These are phyloP conservation scores for Trogon surrucura DNA, from an alignment of 2,113 vertebrate species.

Conservation along the genomic window DNA sequence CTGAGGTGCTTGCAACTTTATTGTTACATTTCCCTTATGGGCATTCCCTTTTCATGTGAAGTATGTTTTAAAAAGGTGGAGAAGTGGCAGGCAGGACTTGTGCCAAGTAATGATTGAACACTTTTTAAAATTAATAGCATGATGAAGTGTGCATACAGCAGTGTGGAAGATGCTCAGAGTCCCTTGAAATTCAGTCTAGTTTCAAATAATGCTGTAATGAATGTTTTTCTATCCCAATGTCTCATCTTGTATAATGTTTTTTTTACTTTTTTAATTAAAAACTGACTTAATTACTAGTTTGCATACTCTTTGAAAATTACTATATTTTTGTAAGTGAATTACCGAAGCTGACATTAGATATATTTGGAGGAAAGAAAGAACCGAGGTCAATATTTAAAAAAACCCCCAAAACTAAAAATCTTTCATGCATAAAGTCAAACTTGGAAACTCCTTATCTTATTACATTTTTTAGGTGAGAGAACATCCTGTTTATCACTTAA, in stretches of 20 bases:
- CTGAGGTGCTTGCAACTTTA: neutral
- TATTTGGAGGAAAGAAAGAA: neutral
- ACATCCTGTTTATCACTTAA: slow-evolving; percentile 92
- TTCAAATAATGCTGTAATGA: neutral
- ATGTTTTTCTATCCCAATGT: neutral
- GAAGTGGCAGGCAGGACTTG: neutral
- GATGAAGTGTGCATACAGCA: neutral
- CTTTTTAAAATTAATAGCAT: neutral
- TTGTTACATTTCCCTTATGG: neutral
- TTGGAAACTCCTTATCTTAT: neutral
- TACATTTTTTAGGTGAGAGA: slow-evolving; percentile 84
- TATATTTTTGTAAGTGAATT: neutral
- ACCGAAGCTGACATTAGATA: neutral
- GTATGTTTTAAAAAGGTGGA: neutral
- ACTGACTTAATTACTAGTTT: neutral
- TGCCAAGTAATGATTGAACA: neutral
- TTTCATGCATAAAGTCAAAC: neutral
- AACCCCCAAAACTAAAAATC: too few species aligned
- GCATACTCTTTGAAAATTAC: neutral
- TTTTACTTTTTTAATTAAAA: neutral
- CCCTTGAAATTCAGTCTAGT: neutral
- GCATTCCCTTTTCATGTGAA: neutral
- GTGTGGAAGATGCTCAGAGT: neutral
- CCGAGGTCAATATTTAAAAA: neutral
- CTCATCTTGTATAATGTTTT: neutral